Conservation (phyloP, 2,888 invertebrate genomes). For the Rotaria sp. region DNA sequence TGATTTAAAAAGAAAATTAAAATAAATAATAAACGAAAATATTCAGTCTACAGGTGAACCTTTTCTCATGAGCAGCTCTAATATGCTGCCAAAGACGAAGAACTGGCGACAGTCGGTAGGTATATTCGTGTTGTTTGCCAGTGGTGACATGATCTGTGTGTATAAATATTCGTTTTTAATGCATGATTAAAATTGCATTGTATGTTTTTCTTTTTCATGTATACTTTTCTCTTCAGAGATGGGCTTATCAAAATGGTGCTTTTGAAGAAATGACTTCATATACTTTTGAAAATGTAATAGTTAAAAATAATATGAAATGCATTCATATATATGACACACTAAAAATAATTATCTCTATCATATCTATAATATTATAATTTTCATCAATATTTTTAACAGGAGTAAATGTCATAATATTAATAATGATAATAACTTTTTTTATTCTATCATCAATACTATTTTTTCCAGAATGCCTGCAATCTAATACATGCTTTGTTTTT, state of each 20-base stretch:
- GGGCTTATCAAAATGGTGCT: background rate
- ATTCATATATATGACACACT: too few species aligned
- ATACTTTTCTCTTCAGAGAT: background rate
- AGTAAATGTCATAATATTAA: too few species aligned
- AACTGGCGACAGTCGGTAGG: background rate
- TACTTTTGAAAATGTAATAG: background rate
- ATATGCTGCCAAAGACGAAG: background rate
- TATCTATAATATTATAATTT: too few species aligned
- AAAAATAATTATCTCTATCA: too few species aligned
- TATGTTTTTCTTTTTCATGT: background rate
- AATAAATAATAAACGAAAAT: background rate
- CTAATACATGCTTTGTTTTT: too few species aligned
- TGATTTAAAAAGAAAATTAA: background rate
- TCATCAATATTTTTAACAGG: too few species aligned
- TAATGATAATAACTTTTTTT: too few species aligned
- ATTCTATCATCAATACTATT: too few species aligned
- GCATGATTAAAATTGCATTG: background rate
- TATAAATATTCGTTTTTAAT: background rate
- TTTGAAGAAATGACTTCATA: background rate
- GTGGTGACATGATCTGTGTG: background rate
- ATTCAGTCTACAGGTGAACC: slow-evolving; percentile 23
- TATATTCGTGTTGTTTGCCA: background rate
- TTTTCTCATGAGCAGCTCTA: background rate
- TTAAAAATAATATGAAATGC: too few species aligned
- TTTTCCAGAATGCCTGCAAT: too few species aligned